Evolutionary conservation across 2,113 vertebrate genomes (phyloP).

Genomic region (Pelodiscus sinensis): DNA sequence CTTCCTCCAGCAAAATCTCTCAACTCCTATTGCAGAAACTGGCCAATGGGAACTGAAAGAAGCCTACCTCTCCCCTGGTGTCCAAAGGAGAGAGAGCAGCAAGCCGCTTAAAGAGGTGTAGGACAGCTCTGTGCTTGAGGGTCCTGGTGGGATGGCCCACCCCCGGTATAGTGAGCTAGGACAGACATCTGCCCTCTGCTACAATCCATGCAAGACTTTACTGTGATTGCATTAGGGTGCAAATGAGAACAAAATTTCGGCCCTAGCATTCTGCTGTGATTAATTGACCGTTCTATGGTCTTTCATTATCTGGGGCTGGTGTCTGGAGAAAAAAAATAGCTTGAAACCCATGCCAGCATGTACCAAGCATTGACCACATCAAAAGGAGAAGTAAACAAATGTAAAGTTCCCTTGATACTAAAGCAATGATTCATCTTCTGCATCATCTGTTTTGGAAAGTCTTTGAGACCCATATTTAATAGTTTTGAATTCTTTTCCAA

Average conservation of each 20-base stretch:
- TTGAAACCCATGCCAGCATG: neutral
- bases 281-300: neutral
- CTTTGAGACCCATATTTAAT: neutral
- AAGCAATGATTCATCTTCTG: neutral
- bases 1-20: no score
- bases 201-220: fast-evolving
- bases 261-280: neutral
- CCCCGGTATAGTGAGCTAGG: no score
- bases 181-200: neutral
- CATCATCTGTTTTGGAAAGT: neutral
- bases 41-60: no score
- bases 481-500: neutral
- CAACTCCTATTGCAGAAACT: no score
- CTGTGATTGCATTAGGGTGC: neutral
- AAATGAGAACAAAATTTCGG: neutral
- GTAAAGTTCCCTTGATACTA: neutral
- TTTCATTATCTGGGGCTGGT: neutral
- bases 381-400: neutral
- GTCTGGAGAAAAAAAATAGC: neutral
- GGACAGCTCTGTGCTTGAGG: no score
- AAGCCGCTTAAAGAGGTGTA: no score
- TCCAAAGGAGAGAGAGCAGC: no score
- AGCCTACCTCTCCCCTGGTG: no score
- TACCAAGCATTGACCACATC: no score
- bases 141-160: no score